Evolutionary conservation across 2,888 invertebrate species (phyloP).

Genomic region (Odontomyia ornata): DNA sequence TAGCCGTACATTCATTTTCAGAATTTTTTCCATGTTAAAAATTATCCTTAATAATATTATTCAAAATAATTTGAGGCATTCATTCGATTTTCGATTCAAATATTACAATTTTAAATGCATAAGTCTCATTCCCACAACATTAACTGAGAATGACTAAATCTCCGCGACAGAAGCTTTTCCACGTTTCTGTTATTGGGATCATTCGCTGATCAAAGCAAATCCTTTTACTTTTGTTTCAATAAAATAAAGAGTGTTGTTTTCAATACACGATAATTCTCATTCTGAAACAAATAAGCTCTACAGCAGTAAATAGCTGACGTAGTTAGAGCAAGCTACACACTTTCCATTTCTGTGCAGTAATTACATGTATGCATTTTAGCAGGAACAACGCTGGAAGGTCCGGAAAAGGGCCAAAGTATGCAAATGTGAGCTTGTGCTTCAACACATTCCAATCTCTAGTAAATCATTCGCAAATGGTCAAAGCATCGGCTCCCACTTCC

Average conservation of each 20-base stretch:
- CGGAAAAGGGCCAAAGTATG: neutral
- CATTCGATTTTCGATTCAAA: too few species aligned
- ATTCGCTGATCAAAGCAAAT: slow-evolving; percentile 37
- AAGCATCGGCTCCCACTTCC: neutral
- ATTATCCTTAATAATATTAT: too few species aligned
- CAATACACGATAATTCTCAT: neutral
- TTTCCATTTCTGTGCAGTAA: neutral
- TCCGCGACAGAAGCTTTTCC: neutral
- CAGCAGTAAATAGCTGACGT: neutral
- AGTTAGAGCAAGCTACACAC: neutral
- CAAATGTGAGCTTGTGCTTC: neutral
- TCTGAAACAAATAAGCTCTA: neutral
- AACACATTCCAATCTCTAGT: slow-evolving; percentile 15
- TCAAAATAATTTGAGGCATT: too few species aligned
- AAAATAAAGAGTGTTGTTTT: slow-evolving; percentile 31
- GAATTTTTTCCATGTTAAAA: too few species aligned
- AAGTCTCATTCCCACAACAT: slow-evolving; percentile 21
- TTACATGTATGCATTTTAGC: slow-evolving; percentile 16
- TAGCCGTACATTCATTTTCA: too few species aligned
- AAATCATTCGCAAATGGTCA: slow-evolving; percentile 33
- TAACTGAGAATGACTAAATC: neutral
- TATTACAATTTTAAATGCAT: neutral
- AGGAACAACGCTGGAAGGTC: neutral
- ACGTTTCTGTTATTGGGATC: neutral
- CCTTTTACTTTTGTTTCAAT: slow-evolving; percentile 33